Evolutionary conservation across 2,797 vertebrate species (phyloP).

Genomic region (Crocodylus rhombifer): DNA sequence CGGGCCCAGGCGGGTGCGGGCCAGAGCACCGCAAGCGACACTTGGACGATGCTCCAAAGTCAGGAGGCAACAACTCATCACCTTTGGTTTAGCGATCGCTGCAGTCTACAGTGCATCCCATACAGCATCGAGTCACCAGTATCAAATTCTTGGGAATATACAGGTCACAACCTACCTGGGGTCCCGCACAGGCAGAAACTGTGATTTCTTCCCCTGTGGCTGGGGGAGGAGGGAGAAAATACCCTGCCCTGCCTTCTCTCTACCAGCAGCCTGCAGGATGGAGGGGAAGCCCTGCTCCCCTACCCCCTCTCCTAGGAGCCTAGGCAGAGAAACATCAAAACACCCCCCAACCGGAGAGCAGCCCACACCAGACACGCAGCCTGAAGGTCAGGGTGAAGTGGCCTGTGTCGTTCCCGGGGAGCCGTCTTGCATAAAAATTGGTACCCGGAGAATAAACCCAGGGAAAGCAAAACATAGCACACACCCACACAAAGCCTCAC

Average conservation of each 20-base stretch:
- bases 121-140: not conserved
- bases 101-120: not conserved
- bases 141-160: not conserved
- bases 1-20: fast-evolving
- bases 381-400: not conserved
- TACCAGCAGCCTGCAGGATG: not conserved
- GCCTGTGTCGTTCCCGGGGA: not conserved
- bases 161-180: not conserved
- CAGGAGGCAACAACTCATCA: fast-evolving
- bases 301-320: not conserved
- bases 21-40: not conserved
- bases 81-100: not conserved
- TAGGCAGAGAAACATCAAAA: not conserved
- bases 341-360: not conserved
- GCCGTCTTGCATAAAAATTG: not conserved
- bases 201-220: fast-evolving
- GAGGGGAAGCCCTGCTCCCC: fast-evolving
- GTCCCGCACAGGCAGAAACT: not conserved
- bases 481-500: not conserved
- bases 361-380: not conserved
- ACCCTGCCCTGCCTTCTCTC: not conserved
- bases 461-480: not conserved
- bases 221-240: not conserved
- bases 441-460: not conserved
- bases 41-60: not conserved